Percentiles rank a stretch among this genome's conserved stretches.
Conservation (phyloP, 2,113 vertebrate genomes). For the Alethe castanea region DNA sequence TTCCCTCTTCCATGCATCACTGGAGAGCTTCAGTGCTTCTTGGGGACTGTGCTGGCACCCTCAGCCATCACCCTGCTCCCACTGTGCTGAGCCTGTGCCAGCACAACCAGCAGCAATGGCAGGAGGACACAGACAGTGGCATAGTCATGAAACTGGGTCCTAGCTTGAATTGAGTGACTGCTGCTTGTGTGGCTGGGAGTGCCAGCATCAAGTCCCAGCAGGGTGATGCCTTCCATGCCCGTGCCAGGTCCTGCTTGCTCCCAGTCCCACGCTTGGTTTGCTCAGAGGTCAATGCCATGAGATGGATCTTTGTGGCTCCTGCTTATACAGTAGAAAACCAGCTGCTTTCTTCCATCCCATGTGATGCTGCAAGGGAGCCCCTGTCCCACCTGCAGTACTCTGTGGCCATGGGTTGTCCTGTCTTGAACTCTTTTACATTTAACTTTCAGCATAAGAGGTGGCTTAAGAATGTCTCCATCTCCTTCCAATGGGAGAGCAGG, state of each 20-base stretch:
- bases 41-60: not conserved
- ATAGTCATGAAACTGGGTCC: not conserved
- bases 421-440: not conserved
- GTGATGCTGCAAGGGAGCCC: not conserved
- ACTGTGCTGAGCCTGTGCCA: accelerated
- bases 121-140: not conserved
- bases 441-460: not conserved
- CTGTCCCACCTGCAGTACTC: not conserved
- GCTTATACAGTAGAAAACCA: not conserved
- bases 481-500: not conserved
- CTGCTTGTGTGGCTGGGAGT: not conserved
- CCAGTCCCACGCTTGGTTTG: not conserved
- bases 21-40: not conserved
- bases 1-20: not conserved
- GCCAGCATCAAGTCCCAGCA: not conserved
- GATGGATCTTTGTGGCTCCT: not conserved
- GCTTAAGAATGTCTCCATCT: not conserved
- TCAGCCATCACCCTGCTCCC: accelerated
- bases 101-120: not conserved
- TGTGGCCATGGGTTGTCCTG: not conserved
- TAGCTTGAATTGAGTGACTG: not conserved
- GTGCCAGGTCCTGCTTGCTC: accelerated
- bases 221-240: accelerated
- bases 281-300: not conserved
- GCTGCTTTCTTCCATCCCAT: not conserved